Evolutionary conservation across 2,888 invertebrate genomes (phyloP), one percentile per base, ranked within the genome.

Genomic region (Hemistola chrysoprasaria): DNA sequence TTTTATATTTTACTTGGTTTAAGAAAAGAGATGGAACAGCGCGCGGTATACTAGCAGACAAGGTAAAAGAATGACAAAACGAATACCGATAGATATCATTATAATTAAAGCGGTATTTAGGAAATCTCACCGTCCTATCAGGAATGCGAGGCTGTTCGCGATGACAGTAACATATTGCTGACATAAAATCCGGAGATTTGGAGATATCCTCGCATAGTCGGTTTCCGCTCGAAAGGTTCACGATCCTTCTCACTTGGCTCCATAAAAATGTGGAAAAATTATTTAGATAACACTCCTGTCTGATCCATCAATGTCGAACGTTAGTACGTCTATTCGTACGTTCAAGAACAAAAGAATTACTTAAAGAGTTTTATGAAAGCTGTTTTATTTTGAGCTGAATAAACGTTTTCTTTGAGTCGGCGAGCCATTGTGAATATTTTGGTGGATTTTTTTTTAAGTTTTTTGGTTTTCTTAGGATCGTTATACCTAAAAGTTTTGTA

Each of bases 41-140:
- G n/a, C n/a, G n/a, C n/a, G n/a, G n/a, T 16, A 4, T 16, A 3
- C 16, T 16, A 16, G 16, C 4, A 45, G 67, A 79, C 75, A 78
- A 68, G 72, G 67, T 67, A 66, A 65, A 65, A 59, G 70, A 71
- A 78, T 76, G 75, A 71, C 64, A 67, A 70, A 76, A 67, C 62
- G 62, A 73, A 81, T 77, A 64, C 68, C 71, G 85, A 87, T 86
- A 63, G 51, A 65, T 81, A 86, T 87, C 86, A 62, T 59, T 65
- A 73, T 83, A 87, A 87, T 87, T 85, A 86, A 82, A 71, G 71
- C 73, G 73, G 79, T 80, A 78, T 79, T 80, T 72, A 80, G 71
- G 73, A 77, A 80, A 82, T 85, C 79, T 77, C 68, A 65, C 72
- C 65, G 62, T 69, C 73, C 78, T 76, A 83, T 79, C 82, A 67